These are phyloP conservation scores for Marasmarcha lunaedactyla DNA, from an alignment of 2,888 invertebrate genomes.

Conservation along the genomic window DNA sequence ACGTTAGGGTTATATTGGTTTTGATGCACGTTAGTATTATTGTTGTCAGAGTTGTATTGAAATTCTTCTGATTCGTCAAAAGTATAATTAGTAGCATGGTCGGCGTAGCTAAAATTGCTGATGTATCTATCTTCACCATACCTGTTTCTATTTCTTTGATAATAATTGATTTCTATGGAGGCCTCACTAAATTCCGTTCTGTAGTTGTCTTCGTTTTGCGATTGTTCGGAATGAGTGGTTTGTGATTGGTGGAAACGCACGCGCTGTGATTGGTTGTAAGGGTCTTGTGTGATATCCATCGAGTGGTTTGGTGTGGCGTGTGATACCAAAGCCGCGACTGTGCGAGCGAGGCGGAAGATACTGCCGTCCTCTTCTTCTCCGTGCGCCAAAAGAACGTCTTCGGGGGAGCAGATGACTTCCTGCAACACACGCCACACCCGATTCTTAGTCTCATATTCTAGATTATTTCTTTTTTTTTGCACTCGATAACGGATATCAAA, in stretches of 20 bases:
- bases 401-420: conserved; percentile 75
- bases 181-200: conserved; percentile 29
- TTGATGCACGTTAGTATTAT: conserved; percentile 28
- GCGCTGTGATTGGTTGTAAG: conserved; percentile 19
- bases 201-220: conserved; percentile 13
- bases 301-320: conserved; percentile 33
- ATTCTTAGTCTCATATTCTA: conserved; percentile 28
- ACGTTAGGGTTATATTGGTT: conserved; percentile 34
- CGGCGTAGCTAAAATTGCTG: conserved; percentile 35
- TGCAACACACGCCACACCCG: conserved; percentile 74
- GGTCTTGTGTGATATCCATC: conserved; percentile 43
- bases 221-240: conserved; percentile 15
- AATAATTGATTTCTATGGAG: conserved; percentile 36
- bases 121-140: conserved; percentile 46
- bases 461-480: conserved; percentile 20
- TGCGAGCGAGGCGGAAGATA: conserved; percentile 41
- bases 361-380: conserved; percentile 21
- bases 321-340: conserved; percentile 41
- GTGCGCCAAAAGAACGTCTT: conserved; percentile 64
- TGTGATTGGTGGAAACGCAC: conserved; percentile 14
- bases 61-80: conserved; percentile 56
- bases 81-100: conserved; percentile 27
- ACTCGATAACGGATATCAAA: conserved; percentile 42
- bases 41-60: conserved; percentile 39
- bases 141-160: conserved; percentile 21